Percentiles rank a stretch among this genome's conserved stretches.
These are phyloP conservation scores for Mesaphorura yosii DNA, from an alignment of 1,140 invertebrate genomes.

Conservation along the genomic window DNA sequence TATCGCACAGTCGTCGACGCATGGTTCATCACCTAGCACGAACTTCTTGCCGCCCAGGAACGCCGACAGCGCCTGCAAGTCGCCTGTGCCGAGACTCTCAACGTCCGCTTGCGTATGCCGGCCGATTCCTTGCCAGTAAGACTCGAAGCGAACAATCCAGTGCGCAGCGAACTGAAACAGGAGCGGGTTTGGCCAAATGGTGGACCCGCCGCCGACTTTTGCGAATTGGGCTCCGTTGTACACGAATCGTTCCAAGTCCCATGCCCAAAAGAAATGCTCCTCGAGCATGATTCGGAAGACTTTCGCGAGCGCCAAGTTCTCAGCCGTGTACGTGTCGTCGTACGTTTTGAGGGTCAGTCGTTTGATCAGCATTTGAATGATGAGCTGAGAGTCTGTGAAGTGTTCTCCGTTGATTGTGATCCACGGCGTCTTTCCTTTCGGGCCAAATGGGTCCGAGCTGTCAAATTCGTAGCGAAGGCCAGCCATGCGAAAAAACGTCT, in stretches of 20 bases:
- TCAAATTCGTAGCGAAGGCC: too few relatives aligned
- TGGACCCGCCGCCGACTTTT: too few relatives aligned
- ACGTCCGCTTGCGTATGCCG: conserved; percentile 21
- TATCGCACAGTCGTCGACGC: conserved; percentile 38
- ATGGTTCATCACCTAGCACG: too few relatives aligned
- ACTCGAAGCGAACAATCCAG: not conserved
- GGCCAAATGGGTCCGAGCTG: too few relatives aligned
- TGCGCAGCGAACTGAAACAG: not conserved
- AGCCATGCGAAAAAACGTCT: conserved; percentile 30
- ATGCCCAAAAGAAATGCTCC: conserved; percentile 37
- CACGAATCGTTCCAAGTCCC: conserved; percentile 3
- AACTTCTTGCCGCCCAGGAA: conserved; percentile 32
- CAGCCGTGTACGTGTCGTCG: not conserved
- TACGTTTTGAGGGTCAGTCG: not conserved
- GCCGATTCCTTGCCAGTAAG: conserved; percentile 24
- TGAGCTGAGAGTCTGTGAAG: conserved; percentile 39
- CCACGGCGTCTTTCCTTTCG: too few relatives aligned
- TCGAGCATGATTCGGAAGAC: conserved; percentile 37
- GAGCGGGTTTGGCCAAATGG: not conserved
- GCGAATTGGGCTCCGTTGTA: not conserved
- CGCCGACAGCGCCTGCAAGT: conserved; percentile 12
- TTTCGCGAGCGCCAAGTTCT: conserved; percentile 15
- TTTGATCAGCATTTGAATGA: conserved; percentile 33
- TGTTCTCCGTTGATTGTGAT: conserved; percentile 36
- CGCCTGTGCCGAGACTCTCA: conserved; percentile 11